Conservation (phyloP, 2,888 invertebrate genomes). For the Trissolcus japonicus region DNA sequence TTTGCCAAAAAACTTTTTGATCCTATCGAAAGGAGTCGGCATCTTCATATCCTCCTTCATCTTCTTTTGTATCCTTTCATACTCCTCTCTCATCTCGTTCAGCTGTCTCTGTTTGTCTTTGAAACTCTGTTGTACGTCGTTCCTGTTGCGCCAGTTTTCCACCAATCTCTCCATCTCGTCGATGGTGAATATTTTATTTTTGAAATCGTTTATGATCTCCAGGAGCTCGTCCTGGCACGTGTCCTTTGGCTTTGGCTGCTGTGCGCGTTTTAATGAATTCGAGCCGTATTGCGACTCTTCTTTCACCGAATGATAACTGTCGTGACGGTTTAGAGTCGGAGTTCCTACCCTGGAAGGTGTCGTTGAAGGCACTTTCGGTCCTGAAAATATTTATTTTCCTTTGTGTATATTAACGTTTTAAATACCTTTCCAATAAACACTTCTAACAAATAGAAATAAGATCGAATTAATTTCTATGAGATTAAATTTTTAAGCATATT, state of each 20-base stretch:
- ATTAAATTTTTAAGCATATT: too few species aligned
- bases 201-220: conserved; percentile 92
- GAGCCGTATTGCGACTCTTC: conserved; percentile 17
- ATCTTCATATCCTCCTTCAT: conserved; percentile 86
- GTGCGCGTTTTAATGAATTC: conserved; percentile 41
- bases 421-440: too few species aligned
- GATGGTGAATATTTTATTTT: conserved; percentile 91
- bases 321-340: conserved; percentile 35
- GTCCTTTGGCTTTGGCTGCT: conserved; percentile 59
- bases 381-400: too few species aligned
- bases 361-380: conserved; percentile 15
- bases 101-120: conserved; percentile 91
- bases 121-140: conserved; percentile 90
- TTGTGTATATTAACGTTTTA: too few species aligned
- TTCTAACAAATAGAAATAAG: too few species aligned
- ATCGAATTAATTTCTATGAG: too few species aligned
- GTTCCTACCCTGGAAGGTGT: conserved; percentile 26
- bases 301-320: conserved; percentile 40
- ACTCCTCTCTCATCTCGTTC: conserved; percentile 87
- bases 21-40: conserved; percentile 87
- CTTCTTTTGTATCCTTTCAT: conserved; percentile 88
- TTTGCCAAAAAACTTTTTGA: conserved; percentile 85
- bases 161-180: conserved; percentile 90
- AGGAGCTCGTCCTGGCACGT: conserved; percentile 84
- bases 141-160: conserved; percentile 90